These are phyloP conservation scores for Megamerina dolium DNA, from an alignment of 2,888 invertebrate species.

Conservation along the genomic window DNA sequence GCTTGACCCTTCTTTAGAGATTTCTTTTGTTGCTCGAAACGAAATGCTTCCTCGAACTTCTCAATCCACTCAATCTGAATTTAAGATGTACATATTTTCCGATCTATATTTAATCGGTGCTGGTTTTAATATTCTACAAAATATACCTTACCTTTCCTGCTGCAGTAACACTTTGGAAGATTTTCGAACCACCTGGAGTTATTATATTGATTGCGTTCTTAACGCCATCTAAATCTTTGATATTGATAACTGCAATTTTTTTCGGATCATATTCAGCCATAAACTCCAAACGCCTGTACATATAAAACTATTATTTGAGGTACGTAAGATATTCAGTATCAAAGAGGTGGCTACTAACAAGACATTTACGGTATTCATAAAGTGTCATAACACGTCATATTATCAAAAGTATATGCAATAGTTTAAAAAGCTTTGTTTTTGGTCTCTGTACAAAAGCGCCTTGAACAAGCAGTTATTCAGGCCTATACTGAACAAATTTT, in stretches of 20 bases:
- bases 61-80: conserved; percentile 85
- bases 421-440: no score
- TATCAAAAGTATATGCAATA: no score
- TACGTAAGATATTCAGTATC: no score
- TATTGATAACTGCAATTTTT: conserved; percentile 89
- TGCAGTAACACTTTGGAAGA: conserved; percentile 81
- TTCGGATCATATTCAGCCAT: conserved; percentile 53
- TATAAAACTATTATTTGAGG: no score
- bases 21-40: conserved; percentile 55
- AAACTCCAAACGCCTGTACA: conserved; percentile 44
- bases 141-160: conserved; percentile 51
- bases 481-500: no score
- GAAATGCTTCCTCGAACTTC: conserved; percentile 85
- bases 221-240: conserved; percentile 80
- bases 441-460: no score
- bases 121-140: neutral
- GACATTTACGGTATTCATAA: no score
- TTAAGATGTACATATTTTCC: neutral
- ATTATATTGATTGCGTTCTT: conserved; percentile 91
- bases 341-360: neutral
- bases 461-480: no score
- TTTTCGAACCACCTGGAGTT: conserved; percentile 87
- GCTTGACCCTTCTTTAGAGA: conserved; percentile 53
- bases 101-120: no score
- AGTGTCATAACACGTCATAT: no score